Evolutionary conservation across 64 coral and sea anemone genomes (phyloP), one percentile per base, ranked within the genome.

Genomic region (Trachythela sp.): DNA sequence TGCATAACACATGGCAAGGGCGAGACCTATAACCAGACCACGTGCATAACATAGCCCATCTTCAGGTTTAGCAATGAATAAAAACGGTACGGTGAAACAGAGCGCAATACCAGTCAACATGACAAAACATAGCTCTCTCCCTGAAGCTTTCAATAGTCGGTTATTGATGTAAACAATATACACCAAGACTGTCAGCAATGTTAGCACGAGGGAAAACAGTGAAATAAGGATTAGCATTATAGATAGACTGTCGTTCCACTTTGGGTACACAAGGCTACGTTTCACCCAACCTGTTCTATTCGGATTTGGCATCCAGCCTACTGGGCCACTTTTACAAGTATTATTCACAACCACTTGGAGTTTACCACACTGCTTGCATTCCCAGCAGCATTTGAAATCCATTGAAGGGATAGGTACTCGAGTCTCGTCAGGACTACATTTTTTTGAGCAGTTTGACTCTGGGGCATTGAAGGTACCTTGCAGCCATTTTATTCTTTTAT

Each of bases 131-230:
- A 99, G 88, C 58, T 99, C 96, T 84, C 96, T 89, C 40, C 96
- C 96, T 15, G 96, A 99, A 29, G 96, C 96, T 85, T 99, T 99
- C 32, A 99, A 89, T 33, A 99, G 71, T 29, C 93, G 96, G 18
- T 94, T 94, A 15, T 95, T 75, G 0, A 70, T 93, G 50, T 91
- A 85, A 31, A 89, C 70, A 42, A 91, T 15, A 64, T 95, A 99
- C 45, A 93, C 70, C 0, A 83, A 45, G 24, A 83, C 84, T 0
- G 92, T 91, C 0, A 89, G 13, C 13, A 83, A 38, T 22, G 89
- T 95, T 37, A 90, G 86, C n/a, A 91, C 71, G 39, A 99, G 91
- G 11, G 93, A 94, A 0, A 99, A 43, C 6, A 86, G 68, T 6
- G 96, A 83, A 0, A 91, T 87, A n/a, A 86, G 50, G 70, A 90